Conservation (phyloP, 2,797 vertebrate species). For the Salmo trutta region DNA sequence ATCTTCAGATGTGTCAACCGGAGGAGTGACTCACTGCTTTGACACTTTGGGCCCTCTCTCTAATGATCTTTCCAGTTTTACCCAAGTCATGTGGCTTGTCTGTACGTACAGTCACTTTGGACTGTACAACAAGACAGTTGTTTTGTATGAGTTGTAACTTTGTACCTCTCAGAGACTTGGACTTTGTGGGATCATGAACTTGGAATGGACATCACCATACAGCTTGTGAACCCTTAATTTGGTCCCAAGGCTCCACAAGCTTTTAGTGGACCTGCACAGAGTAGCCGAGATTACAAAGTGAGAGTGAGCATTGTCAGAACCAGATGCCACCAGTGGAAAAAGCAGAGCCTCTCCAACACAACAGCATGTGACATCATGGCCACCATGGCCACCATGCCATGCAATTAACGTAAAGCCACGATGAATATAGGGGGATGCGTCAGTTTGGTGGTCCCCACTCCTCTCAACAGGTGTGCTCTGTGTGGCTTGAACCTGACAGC, state of each 20-base stretch:
- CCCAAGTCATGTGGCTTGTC: neutral
- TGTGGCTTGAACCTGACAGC: neutral
- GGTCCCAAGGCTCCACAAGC: neutral
- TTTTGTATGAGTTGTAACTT: neutral
- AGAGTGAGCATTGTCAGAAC: neutral
- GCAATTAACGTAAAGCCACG: neutral
- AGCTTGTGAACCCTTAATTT: neutral
- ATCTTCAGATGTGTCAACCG: constrained; percentile 49
- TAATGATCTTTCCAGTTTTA: neutral
- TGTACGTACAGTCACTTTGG: neutral
- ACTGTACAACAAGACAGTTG: neutral
- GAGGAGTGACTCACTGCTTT: constrained; percentile 8
- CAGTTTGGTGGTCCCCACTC: neutral
- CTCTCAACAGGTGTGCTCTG: neutral
- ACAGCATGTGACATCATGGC: neutral
- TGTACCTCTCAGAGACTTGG: neutral
- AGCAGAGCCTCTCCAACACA: neutral
- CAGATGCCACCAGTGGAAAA: neutral
- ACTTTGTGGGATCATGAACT: neutral
- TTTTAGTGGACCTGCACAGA: neutral
- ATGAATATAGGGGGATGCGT: neutral
- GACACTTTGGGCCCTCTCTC: constrained; percentile 5
- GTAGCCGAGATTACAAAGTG: neutral
- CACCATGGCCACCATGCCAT: neutral
- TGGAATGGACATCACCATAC: neutral